Percentiles rank a stretch among this genome's conserved stretches.
These are phyloP conservation scores for Nothobranchius kuhntae DNA, from an alignment of 2,113 vertebrate genomes.

Conservation along the genomic window DNA sequence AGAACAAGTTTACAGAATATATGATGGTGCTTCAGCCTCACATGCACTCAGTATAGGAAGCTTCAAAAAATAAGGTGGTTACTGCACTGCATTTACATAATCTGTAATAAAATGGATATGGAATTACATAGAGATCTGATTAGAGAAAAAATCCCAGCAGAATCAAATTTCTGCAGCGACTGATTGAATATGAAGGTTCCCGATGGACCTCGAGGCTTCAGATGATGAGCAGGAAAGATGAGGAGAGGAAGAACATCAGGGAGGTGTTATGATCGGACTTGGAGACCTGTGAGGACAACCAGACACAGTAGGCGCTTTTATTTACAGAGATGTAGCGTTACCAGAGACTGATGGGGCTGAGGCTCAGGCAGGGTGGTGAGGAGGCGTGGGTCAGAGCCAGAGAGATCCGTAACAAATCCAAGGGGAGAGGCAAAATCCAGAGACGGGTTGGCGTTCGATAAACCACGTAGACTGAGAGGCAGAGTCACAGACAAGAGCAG, in stretches of 20 bases:
- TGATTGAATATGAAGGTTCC: conserved; percentile 60
- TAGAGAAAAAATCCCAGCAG: conserved; percentile 65
- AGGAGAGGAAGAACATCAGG: conserved; percentile 9
- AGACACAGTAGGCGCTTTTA: too few relatives aligned
- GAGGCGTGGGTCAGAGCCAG: too few relatives aligned
- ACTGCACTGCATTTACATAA: conserved; percentile 65
- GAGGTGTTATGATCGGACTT: background rate
- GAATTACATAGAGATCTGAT: conserved; percentile 52
- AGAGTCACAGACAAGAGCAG: too few relatives aligned
- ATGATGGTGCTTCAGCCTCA: background rate
- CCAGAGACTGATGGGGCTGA: too few relatives aligned
- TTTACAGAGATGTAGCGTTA: too few relatives aligned
- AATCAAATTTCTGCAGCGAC: conserved; percentile 48
- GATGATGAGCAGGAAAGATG: conserved; percentile 34
- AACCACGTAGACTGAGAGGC: too few relatives aligned
- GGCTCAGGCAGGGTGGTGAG: too few relatives aligned
- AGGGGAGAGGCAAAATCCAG: too few relatives aligned
- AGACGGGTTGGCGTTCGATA: too few relatives aligned
- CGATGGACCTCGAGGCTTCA: conserved; percentile 40
- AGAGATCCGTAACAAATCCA: too few relatives aligned
- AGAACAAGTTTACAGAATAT: too few relatives aligned
- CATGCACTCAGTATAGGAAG: conserved; percentile 6
- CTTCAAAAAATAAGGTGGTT: conserved; percentile 3
- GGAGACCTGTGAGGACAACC: too few relatives aligned
- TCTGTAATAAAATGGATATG: conserved; percentile 12